Evolutionary conservation across 2,888 invertebrate species (phyloP).

Genomic region (Mylabris sibirica): DNA sequence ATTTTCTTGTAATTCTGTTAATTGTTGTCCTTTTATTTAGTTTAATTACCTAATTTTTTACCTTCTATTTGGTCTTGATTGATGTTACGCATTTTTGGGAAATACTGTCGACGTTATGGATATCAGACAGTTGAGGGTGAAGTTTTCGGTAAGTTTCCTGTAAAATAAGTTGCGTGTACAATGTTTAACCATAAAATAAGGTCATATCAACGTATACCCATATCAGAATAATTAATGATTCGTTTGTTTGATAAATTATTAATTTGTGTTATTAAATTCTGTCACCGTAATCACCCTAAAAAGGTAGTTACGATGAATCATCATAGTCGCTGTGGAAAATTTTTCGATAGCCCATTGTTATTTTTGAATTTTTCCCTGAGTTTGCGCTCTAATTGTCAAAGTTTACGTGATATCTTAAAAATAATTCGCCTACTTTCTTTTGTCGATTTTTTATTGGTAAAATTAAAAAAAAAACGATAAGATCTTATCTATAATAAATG

Average conservation of each 20-base stretch:
- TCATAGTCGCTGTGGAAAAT: background rate
- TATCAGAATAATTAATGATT: background rate
- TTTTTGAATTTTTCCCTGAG: background rate
- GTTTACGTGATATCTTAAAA: background rate
- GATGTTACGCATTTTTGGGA: background rate
- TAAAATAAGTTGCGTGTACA: background rate
- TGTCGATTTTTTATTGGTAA: background rate
- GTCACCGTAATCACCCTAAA: too few species aligned
- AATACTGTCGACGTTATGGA: background rate
- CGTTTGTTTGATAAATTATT: background rate
- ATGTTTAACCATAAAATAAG: background rate
- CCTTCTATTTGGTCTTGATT: background rate
- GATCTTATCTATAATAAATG: too few species aligned
- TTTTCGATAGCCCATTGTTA: background rate
- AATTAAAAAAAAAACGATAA: too few species aligned
- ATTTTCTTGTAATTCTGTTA: background rate
- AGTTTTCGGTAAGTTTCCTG: background rate
- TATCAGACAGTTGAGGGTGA: background rate
- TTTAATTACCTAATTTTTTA: background rate
- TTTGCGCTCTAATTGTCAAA: background rate
- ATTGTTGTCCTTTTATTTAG: too few species aligned
- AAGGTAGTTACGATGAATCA: background rate
- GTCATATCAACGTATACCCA: background rate
- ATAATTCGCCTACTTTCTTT: background rate
- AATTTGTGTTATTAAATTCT: background rate